phyloP scores from a whole-genome alignment of 2,113 vertebrate genomes.

The Gallinago jamesoni region DNA sequence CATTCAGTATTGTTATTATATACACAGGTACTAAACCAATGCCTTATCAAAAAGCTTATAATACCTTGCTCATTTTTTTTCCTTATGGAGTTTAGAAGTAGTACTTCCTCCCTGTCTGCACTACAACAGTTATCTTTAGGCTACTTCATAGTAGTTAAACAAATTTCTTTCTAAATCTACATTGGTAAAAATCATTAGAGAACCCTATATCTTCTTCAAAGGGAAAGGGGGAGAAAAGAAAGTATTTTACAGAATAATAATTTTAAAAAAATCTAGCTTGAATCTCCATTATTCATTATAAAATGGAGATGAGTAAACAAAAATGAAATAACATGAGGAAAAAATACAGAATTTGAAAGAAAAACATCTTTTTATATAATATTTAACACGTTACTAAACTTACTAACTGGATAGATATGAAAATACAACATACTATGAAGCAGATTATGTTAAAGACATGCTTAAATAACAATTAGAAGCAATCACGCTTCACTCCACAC shows the following conservation, averaged over 20 bases:
- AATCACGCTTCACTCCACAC: not conserved
- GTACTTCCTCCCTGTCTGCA: not conserved
- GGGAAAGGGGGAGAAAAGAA: rapidly evolving
- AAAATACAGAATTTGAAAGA: not conserved
- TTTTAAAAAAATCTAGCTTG: not conserved
- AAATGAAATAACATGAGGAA: not conserved
- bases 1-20: not conserved
- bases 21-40: not conserved
- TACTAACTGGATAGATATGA: not conserved
- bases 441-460: not conserved
- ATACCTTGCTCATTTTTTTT: not conserved
- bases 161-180: not conserved
- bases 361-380: not conserved
- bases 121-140: not conserved
- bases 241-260: not conserved
- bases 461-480: not conserved
- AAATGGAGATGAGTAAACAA: not conserved
- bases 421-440: not conserved
- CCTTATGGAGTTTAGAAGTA: not conserved
- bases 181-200: not conserved
- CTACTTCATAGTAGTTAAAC: not conserved
- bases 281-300: not conserved
- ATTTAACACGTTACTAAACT: not conserved
- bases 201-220: not conserved
- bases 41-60: not conserved